Percentiles rank a stretch among this genome's conserved stretches.
Evolutionary conservation across 1,140 invertebrate species (phyloP).

Genomic region (Heliconius himera): DNA sequence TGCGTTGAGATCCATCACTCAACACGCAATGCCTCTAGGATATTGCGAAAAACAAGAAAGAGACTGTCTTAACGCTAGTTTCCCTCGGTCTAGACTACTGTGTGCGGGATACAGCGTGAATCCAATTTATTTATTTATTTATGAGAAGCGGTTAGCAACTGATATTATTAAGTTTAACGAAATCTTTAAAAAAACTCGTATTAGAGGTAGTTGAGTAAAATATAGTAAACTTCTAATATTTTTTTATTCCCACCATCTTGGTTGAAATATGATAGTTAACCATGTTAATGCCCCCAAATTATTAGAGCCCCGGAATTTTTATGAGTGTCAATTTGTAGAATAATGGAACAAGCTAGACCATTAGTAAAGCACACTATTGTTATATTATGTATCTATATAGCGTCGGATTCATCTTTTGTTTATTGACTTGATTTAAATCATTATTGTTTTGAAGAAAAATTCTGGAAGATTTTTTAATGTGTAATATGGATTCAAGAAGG

Average conservation of each 20-base stretch:
- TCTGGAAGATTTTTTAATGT: no score
- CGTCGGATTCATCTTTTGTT: neutral
- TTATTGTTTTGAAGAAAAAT: no score
- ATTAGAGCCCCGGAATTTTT: conserved; percentile 38
- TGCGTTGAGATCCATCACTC: no score
- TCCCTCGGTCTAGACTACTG: no score
- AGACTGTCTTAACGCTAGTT: no score
- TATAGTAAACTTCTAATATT: neutral
- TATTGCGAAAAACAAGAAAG: no score
- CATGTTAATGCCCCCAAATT: conserved; percentile 28
- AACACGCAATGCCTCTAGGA: no score
- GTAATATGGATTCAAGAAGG: no score
- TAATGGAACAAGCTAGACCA: neutral
- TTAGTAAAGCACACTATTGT: neutral
- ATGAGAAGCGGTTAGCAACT: neutral
- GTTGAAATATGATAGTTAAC: neutral
- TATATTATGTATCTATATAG: neutral
- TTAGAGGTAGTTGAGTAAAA: neutral
- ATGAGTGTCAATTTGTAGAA: conserved; percentile 32
- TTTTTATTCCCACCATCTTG: neutral
- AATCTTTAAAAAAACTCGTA: neutral
- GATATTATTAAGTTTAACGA: neutral
- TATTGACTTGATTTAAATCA: no score
- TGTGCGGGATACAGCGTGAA: no score
- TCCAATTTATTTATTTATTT: no score